Evolutionary conservation across 2,113 vertebrate species (phyloP).

Genomic region (Hypanus sabinus): DNA sequence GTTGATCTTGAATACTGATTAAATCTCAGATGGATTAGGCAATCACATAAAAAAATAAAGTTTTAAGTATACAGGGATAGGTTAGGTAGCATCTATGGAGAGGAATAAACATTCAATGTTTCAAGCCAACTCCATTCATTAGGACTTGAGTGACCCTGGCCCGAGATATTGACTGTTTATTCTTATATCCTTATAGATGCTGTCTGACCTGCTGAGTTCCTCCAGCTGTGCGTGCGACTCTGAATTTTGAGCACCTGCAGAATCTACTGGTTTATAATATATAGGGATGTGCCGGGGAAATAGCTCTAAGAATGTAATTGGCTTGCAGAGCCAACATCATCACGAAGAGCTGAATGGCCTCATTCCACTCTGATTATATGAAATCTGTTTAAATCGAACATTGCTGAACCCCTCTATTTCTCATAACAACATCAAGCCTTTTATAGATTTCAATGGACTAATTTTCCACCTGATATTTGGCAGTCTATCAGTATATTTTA

Average conservation of each 20-base stretch:
- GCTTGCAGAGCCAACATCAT: neutral
- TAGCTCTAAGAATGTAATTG: neutral
- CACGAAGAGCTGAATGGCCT: neutral
- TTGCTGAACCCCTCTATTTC: neutral
- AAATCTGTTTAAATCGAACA: neutral
- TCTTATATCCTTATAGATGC: too few relatives aligned
- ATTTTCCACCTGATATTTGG: neutral
- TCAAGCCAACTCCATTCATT: too few relatives aligned
- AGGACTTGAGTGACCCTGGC: too few relatives aligned
- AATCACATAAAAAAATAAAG: neutral
- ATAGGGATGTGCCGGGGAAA: neutral
- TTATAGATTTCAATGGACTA: neutral
- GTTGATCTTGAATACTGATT: neutral
- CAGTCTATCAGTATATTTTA: neutral
- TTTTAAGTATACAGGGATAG: neutral
- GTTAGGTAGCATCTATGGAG: neutral
- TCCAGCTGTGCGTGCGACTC: too few relatives aligned
- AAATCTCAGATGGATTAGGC: neutral
- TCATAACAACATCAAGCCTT: neutral
- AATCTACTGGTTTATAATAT: too few relatives aligned
- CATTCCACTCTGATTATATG: neutral
- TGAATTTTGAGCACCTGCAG: too few relatives aligned
- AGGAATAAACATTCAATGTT: too few relatives aligned
- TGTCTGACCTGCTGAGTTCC: too few relatives aligned
- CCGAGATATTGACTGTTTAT: too few relatives aligned